Evolutionary conservation across 2,113 vertebrate genomes (phyloP), one percentile per base, ranked within the genome.

Genomic region (Pyxicephalus adspersus): DNA sequence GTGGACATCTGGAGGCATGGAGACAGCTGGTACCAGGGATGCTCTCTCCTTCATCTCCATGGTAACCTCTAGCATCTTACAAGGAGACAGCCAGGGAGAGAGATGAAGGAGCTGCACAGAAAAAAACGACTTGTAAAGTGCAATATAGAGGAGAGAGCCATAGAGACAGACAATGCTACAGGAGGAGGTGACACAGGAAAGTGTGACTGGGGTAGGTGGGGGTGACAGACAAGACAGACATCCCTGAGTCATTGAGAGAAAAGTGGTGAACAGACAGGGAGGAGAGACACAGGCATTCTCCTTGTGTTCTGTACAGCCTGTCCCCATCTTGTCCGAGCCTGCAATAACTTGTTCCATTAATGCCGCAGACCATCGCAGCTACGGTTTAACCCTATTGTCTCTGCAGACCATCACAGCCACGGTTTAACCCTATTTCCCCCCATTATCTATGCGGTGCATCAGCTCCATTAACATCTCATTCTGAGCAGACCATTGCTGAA

Each of bases 21-120:
- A 81, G 79, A 81, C 79, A 81, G 67, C 58, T 81, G 79, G 57
- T 54, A 64, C 29, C 61, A 72, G 38, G 4, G 58, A 63, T 74
- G 58, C 23, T 52, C 79, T 64, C 79, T 73, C 79, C 68, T 74
- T 55, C 50, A 51, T 81, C 68, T 72, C 79, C 68, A 81, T 81
- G 79, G 79, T 45, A 81, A 81, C 79, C 57, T 64, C 67, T 73
- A 51, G 78, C 78, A 81, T 81, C 78, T 64, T 64, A 26, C 67
- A 81, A 64, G 68, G 60, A 73, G 29, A 64, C 54, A 38, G 71
- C 45, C 11, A 70, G 9, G 20, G n/a, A 25, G 54, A 58, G 17
- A 25, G 28, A 28, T 5, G 52, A 26, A 25, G 22, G 57, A 20
- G 57, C 8, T 1, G 58, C 13, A 34, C n/a, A 26, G 28, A 58